Evolutionary conservation across 2,797 vertebrate species (phyloP).

Genomic region (Danio kyathit): DNA sequence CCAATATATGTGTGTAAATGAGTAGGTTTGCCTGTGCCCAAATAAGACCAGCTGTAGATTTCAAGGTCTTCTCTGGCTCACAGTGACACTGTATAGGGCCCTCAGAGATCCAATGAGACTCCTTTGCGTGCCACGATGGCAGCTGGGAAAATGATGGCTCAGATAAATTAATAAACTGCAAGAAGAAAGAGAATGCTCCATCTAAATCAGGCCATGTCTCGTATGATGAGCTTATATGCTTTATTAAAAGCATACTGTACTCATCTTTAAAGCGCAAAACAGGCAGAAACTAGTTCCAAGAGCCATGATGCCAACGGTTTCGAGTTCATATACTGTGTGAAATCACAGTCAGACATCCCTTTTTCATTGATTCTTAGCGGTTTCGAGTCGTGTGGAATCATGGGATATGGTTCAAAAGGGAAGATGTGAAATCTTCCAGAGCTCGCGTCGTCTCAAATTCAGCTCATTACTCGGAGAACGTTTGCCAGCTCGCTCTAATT

Average conservation of each 20-base stretch:
- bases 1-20: slow-evolving; percentile 11
- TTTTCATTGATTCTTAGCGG: slow-evolving; percentile 18
- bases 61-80: slow-evolving; percentile 32
- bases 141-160: slow-evolving; percentile 52
- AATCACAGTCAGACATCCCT: slow-evolving; percentile 13
- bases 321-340: slow-evolving; percentile 16
- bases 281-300: not conserved
- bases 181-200: slow-evolving; percentile 45
- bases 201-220: slow-evolving; percentile 45
- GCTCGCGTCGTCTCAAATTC: slow-evolving; percentile 4
- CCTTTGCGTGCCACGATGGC: slow-evolving; percentile 32
- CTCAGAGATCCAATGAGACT: slow-evolving; percentile 29
- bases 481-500: slow-evolving; percentile 24
- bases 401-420: slow-evolving; percentile 10
- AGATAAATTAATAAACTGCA: slow-evolving; percentile 56
- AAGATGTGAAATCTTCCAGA: slow-evolving; percentile 1
- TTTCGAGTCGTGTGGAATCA: not conserved
- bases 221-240: slow-evolving; percentile 34
- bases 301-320: not conserved
- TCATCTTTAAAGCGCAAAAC: slow-evolving; percentile 6
- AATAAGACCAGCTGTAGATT: slow-evolving; percentile 31
- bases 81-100: slow-evolving; percentile 20
- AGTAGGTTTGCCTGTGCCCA: slow-evolving; percentile 37
- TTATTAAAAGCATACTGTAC: slow-evolving; percentile 33
- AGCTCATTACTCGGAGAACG: slow-evolving; percentile 2